Conservation (phyloP, 2,797 vertebrate genomes). For the Mormyrus hasselquistii region DNA sequence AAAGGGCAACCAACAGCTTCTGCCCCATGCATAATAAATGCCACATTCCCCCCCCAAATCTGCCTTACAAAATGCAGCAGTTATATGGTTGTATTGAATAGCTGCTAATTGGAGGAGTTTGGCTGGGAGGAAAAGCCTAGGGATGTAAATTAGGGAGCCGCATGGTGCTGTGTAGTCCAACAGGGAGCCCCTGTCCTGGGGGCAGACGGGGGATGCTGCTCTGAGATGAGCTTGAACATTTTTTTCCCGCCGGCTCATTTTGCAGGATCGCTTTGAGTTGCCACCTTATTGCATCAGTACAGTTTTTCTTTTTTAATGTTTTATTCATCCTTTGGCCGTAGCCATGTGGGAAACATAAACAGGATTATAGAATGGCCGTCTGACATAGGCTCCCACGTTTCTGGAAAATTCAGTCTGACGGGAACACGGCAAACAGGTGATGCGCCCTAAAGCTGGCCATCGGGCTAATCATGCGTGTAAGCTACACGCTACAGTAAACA, state of each 20-base stretch:
- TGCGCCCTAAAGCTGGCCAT: not conserved
- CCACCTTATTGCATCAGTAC: constrained; percentile 8
- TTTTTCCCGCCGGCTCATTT: not conserved
- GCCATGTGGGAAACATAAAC: not conserved
- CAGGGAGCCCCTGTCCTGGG: not conserved
- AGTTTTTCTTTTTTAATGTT: not conserved
- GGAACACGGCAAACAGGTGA: not conserved
- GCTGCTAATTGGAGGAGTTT: not conserved
- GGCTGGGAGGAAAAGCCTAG: not conserved
- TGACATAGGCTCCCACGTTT: not conserved
- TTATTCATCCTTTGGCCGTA: not conserved
- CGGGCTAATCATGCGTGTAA: not conserved
- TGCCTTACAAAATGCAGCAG: not conserved
- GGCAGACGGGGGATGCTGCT: not conserved
- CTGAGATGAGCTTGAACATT: not conserved
- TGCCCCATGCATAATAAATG: not conserved
- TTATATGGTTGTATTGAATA: not conserved
- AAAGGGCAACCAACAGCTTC: not conserved
- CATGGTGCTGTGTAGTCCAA: not conserved
- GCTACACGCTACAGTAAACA: not conserved
- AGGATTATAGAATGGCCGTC: not conserved
- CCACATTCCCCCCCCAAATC: not conserved
- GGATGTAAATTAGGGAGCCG: not conserved
- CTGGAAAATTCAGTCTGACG: not conserved
- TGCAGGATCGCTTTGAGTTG: not conserved